Evolutionary conservation across 1,140 invertebrate genomes (phyloP).

Genomic region (Frieseomelitta varia): DNA sequence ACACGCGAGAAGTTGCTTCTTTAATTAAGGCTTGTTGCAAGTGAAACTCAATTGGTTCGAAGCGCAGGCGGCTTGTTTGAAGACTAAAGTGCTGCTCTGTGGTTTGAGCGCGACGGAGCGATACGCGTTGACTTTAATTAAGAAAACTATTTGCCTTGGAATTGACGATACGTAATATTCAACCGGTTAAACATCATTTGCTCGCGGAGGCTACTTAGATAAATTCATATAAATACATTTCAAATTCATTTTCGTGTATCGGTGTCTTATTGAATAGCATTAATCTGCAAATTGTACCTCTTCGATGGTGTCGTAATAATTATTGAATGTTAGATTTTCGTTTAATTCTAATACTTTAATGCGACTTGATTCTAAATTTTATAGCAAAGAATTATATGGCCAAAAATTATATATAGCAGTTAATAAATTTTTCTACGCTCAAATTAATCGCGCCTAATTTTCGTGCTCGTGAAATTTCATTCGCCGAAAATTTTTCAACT

Average conservation of each 20-base stretch:
- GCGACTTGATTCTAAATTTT: too few species aligned
- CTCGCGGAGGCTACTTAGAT: background rate
- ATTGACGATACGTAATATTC: background rate
- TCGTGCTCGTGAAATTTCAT: too few species aligned
- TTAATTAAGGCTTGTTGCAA: conserved; percentile 16
- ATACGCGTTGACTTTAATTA: background rate
- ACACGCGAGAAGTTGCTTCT: background rate
- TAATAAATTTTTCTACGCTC: too few species aligned
- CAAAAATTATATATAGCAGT: too few species aligned
- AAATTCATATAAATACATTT: background rate
- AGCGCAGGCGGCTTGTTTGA: conserved; percentile 3
- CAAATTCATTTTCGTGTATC: background rate
- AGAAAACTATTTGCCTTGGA: background rate
- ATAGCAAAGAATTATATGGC: too few species aligned
- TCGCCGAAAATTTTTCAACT: too few species aligned
- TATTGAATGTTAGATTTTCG: background rate
- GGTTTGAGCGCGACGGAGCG: background rate
- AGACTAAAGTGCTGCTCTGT: background rate
- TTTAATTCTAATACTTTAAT: background rate
- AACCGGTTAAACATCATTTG: background rate
- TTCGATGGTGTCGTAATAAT: background rate
- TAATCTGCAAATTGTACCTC: background rate
- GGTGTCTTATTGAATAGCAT: background rate
- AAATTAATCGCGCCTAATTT: too few species aligned
- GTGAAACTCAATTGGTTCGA: conserved; percentile 10